phyloP scores from a whole-genome alignment of 2,113 vertebrate genomes.

The Myrmophylax atrothorax region DNA sequence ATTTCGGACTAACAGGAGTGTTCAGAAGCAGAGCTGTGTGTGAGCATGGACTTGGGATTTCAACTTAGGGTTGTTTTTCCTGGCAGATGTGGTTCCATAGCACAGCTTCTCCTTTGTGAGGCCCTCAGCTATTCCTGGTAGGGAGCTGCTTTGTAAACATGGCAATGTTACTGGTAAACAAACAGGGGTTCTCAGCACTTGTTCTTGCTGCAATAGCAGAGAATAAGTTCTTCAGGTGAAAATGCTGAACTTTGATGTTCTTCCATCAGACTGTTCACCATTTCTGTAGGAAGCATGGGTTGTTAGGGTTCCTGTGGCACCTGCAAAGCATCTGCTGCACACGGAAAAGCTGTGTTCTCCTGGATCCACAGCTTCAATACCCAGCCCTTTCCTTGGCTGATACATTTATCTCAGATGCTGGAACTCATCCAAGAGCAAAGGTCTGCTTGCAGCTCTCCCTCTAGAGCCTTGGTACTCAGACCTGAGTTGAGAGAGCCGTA shows the following conservation, averaged over 20 bases:
- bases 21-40: not conserved
- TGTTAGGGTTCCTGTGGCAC: not conserved
- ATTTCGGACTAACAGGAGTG: fast-evolving
- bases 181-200: not conserved
- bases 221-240: not conserved
- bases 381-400: not conserved
- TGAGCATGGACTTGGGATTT: not conserved
- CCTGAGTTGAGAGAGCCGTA: not conserved
- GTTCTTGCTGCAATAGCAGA: not conserved
- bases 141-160: not conserved
- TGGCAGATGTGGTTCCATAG: not conserved
- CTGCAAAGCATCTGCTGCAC: not conserved
- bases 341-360: not conserved
- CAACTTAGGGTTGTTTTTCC: not conserved
- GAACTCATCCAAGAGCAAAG: not conserved
- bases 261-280: not conserved
- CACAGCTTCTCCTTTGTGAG: not conserved
- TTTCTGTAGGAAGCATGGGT: not conserved
- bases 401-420: not conserved
- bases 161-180: not conserved
- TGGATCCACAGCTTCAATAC: not conserved
- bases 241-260: not conserved
- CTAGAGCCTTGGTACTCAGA: not conserved
- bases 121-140: not conserved
- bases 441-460: not conserved